Base-by-base conservation (phyloP, 2,797 vertebrate genomes). In the Acanthiza pusilla region DNA sequence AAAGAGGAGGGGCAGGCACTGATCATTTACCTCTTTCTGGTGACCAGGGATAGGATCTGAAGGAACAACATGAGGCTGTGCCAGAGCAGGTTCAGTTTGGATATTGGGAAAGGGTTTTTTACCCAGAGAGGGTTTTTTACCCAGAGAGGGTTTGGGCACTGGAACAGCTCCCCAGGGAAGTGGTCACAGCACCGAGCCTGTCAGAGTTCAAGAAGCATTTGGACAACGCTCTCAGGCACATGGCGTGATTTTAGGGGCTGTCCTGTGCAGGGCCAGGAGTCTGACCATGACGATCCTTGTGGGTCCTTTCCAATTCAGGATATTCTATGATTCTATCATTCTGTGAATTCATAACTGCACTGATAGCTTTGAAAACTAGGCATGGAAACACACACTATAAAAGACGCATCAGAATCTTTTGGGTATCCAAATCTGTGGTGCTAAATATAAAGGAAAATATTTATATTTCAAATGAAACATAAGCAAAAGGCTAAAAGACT, bases 121-220 rank as follows among this genome's bases (percentile, higher is more conserved):
- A 36, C 4, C 8, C 22, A 54, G 22, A 42, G 13, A 1, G 7
- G 30, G 4, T 0, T 4, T 36, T n/a, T 48, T 36, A 36, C 4
- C 8, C 22, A 54, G 22, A 42, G 13, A 1, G 7, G 30, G 4
- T 0, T 4, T 36, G 17, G 8, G 25, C 18, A 20, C 12, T 61
- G 47, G 10, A 23, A 13, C 11, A 30, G 21, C 2, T 61, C 15
- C 30, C 10, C 22, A 36, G 30, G 30, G 26, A 36, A 18, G 10
- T 10, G 13, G 17, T 34, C 17, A 30, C 8, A 74, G 48, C 16
- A 7, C 3, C 9, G 23, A 83, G 25, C 15, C 54, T 54, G 15
- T 26, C 26, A 47, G 22, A 26, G 16, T 32, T 32, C 32, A 20
- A 23, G 30, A 42, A 48, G 30, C 5, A 2, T 42, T 36, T 61